A percentile compares a stretch with the other conserved stretches of the same genome.
Evolutionary conservation across 1,140 invertebrate species (phyloP).

Genomic region (Bactericera cockerelli): DNA sequence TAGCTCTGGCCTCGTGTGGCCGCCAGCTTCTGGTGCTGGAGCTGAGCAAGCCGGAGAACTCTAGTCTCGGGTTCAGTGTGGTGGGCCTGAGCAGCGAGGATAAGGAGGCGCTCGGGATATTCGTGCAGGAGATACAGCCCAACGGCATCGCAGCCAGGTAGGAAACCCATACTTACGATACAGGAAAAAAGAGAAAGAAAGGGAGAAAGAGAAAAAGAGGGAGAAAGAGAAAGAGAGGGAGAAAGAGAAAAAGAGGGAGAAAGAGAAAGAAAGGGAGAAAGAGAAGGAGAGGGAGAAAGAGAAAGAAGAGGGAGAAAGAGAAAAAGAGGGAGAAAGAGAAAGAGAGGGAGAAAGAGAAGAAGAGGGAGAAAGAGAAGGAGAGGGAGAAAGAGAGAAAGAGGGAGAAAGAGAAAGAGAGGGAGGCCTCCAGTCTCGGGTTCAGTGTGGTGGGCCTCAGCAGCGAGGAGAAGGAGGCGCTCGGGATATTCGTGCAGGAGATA

Average conservation of each 20-base stretch:
- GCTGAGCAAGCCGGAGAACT: constrained; percentile 52
- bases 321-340: no score
- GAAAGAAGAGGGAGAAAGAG: no score
- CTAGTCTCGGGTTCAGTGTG: constrained; percentile 59
- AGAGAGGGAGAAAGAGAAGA: no score
- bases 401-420: no score
- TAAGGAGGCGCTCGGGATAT: constrained; percentile 57
- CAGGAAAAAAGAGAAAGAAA: neutral
- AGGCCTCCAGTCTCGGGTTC: constrained; percentile 54
- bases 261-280: neutral
- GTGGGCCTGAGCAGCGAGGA: constrained; percentile 52
- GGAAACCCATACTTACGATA: no score
- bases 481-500: constrained; percentile 64
- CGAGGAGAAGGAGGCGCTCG: constrained; percentile 51
- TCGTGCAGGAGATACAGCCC: constrained; percentile 58
- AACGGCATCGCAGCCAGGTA: constrained; percentile 55
- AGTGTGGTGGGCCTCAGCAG: constrained; percentile 55
- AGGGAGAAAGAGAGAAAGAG: no score
- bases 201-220: neutral
- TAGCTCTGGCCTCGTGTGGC: constrained; percentile 43
- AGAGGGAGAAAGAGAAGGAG: no score
- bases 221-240: neutral
- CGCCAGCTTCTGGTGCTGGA: constrained; percentile 43
- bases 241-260: constrained; percentile 2
- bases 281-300: no score